These are phyloP conservation scores for Cichladusa arquata DNA, from an alignment of 2,113 vertebrate genomes.

Conservation along the genomic window DNA sequence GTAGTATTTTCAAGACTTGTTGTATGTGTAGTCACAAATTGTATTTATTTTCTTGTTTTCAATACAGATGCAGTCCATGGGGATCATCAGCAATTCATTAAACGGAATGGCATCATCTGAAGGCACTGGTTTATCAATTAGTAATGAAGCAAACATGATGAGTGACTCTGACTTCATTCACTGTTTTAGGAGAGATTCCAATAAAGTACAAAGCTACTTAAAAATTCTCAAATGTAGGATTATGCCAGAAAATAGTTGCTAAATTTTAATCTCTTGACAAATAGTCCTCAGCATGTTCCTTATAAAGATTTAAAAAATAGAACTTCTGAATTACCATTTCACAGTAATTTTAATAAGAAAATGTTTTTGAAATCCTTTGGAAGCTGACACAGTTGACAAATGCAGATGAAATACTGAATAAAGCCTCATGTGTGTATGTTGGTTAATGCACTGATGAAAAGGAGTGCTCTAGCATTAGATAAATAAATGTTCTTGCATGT, in stretches of 20 bases:
- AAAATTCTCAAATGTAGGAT: conserved; percentile 84
- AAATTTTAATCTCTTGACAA: not conserved
- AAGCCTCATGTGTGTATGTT: not conserved
- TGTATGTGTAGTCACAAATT: not conserved
- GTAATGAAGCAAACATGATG: conserved; percentile 71
- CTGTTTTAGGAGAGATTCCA: conserved; percentile 83
- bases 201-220: conserved; percentile 85
- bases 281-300: not conserved
- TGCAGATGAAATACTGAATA: conserved; percentile 2
- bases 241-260: conserved; percentile 70
- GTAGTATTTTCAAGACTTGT: not conserved
- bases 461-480: not conserved
- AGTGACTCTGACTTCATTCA: conserved; percentile 80
- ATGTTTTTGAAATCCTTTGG: not conserved
- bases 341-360: not conserved
- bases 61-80: conserved; percentile 80
- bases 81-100: conserved; percentile 77
- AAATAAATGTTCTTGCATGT: not conserved
- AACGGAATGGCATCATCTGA: conserved; percentile 65
- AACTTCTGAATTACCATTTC: not conserved
- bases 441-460: not conserved
- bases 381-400: not conserved
- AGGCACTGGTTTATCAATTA: conserved; percentile 33
- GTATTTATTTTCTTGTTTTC: not conserved
- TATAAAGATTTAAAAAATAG: not conserved